Percentiles rank a stretch among this genome's conserved stretches.
phyloP scores from a whole-genome alignment of 2,888 invertebrate genomes.

The Anodontia alba region DNA sequence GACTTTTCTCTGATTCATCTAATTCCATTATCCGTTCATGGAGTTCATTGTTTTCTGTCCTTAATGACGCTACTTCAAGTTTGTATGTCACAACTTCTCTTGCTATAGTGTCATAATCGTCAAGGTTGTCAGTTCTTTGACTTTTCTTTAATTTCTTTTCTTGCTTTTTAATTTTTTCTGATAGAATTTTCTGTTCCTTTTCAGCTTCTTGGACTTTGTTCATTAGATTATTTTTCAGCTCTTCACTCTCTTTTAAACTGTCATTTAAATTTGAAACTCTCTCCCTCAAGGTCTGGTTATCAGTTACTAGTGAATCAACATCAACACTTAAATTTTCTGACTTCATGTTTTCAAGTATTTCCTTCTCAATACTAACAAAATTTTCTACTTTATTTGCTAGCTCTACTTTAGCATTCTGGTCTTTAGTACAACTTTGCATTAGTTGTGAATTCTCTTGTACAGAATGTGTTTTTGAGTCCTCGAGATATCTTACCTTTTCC shows the following conservation, averaged over 20 bases:
- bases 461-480: slow-evolving; percentile 32
- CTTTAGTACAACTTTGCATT: slow-evolving; percentile 25
- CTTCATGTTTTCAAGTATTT: slow-evolving; percentile 33
- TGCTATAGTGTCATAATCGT: slow-evolving; percentile 62
- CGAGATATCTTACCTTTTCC: slow-evolving; percentile 46
- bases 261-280: slow-evolving; percentile 34
- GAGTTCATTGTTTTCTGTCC: slow-evolving; percentile 68
- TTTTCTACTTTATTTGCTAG: slow-evolving; percentile 12
- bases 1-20: slow-evolving; percentile 63
- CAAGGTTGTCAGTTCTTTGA: slow-evolving; percentile 56
- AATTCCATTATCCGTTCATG: slow-evolving; percentile 69
- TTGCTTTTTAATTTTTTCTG: slow-evolving; percentile 53
- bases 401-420: slow-evolving; percentile 6
- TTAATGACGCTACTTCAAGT: slow-evolving; percentile 63
- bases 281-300: slow-evolving; percentile 63
- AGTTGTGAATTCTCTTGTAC: slow-evolving; percentile 61
- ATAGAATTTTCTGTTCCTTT: slow-evolving; percentile 52
- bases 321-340: slow-evolving; percentile 32
- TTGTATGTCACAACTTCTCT: slow-evolving; percentile 59
- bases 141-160: slow-evolving; percentile 59
- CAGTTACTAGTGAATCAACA: slow-evolving; percentile 24
- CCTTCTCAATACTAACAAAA: slow-evolving; percentile 18
- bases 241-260: slow-evolving; percentile 15
- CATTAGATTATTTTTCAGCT: slow-evolving; percentile 33
- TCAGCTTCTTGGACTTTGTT: slow-evolving; percentile 43